Conservation (phyloP, 2,113 vertebrate genomes). For the Balaenoptera acutorostrata region DNA sequence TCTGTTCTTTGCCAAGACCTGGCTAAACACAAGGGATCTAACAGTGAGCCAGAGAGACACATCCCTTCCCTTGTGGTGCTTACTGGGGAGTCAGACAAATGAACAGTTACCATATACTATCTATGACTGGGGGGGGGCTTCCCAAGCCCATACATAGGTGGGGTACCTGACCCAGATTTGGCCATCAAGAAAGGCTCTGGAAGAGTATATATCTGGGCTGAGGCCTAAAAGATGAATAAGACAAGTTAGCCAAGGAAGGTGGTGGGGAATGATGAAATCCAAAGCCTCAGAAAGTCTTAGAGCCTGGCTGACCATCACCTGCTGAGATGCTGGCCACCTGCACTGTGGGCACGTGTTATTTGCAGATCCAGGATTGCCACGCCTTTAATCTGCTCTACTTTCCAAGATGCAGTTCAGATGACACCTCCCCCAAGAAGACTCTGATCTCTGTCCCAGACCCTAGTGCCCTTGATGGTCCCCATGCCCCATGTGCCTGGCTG, state of each 20-base stretch:
- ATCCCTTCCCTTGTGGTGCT: background rate
- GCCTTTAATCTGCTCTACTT: background rate
- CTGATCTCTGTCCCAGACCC: background rate
- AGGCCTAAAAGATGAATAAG: background rate
- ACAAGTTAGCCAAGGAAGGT: background rate
- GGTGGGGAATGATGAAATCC: background rate
- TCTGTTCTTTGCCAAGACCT: background rate
- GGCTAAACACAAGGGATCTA: background rate
- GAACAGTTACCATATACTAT: background rate
- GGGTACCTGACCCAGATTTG: background rate
- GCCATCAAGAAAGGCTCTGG: background rate
- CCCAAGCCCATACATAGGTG: background rate
- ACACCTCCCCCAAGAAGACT: background rate
- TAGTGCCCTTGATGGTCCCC: background rate
- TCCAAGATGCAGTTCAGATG: background rate
- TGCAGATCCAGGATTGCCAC: too few species aligned
- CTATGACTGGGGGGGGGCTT: background rate
- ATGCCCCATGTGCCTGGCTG: accelerated
- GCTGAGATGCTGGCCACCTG: background rate
- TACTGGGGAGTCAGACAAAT: background rate
- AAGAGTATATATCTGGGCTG: background rate
- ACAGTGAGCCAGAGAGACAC: background rate
- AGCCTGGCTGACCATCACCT: background rate
- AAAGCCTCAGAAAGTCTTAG: background rate
- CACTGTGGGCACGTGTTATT: background rate